These are phyloP conservation scores for Acanthococcus lagerstroemiae DNA, from an alignment of 2,888 invertebrate genomes.

Conservation along the genomic window DNA sequence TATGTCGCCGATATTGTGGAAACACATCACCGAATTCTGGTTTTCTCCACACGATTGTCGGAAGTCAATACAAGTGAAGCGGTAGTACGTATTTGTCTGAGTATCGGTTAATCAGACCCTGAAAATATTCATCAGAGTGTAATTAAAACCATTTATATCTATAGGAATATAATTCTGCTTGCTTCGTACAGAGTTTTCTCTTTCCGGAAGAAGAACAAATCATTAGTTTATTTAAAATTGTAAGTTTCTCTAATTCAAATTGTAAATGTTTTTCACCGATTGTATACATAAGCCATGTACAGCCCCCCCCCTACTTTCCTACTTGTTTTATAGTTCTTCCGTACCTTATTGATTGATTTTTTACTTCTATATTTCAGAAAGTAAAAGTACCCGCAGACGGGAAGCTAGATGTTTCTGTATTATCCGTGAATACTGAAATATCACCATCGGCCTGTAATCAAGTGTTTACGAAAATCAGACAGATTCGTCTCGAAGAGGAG, in stretches of 20 bases:
- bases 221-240: constrained; percentile 13
- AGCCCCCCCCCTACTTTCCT: too few relatives aligned
- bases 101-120: too few relatives aligned
- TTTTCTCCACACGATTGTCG: constrained; percentile 19
- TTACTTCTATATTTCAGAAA: constrained; percentile 1
- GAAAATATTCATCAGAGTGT: too few relatives aligned
- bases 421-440: neutral
- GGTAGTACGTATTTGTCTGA: constrained; percentile 5
- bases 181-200: constrained; percentile 13
- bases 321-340: too few relatives aligned
- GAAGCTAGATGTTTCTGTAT: neutral
- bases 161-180: constrained; percentile 20
- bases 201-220: constrained; percentile 22
- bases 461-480: neutral
- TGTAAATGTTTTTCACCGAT: neutral
- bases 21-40: constrained; percentile 8
- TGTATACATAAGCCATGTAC: too few relatives aligned
- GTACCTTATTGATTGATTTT: too few relatives aligned
- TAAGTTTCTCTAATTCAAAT: neutral
- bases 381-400: neutral
- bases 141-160: neutral
- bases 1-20: constrained; percentile 27
- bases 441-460: neutral
- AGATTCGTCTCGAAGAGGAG: constrained; percentile 23
- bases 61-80: constrained; percentile 17